Evolutionary conservation across 2,797 vertebrate species (phyloP), one percentile per base, ranked within the genome.

Genomic region (Sebastiscus tertius): DNA sequence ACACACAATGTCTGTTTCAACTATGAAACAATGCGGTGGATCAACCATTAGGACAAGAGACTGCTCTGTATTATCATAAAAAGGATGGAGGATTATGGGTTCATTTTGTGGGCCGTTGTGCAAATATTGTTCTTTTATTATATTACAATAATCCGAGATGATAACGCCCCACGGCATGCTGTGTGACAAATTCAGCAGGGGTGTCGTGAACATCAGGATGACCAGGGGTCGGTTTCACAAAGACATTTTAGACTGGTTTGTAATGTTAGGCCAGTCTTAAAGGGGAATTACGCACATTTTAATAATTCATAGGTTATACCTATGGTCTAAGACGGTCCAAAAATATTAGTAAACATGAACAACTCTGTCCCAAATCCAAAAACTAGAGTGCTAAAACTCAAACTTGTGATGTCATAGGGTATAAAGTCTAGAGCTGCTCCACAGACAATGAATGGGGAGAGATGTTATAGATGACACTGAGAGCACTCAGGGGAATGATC

Each of bases 81-180:
- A 74, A 59, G 16, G 10, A 52, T 20, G 46, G 46, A 52, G 59
- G 77, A 83, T 83, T 80, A 78, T 27, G 5, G 55, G 36, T 54
- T 77, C 29, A 75, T 59, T 84, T 78, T 80, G 18, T 70, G 77
- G 70, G 60, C 74, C 46, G 9, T 18, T 69, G 60, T n/a, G 59
- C 34, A 82, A 83, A 83, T 83, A 75, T 72, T 86, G 55, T 82
- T 73, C 36, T 84, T 81, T 84, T 60, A 81, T 78, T 73, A 64
- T 13, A 54, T 62, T 54, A 66, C 60, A 80, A 75, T 77, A 88
- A 87, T 75, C 72, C 1, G 33, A 84, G 72, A 66, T 26, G 64
- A 83, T 66, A 64, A 72, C 24, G 68, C 46, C 61, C 29, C 27
- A 9, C 31, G 8, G 18, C 74, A 52, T 10, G 8, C 63, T 33